Evolutionary conservation across 2,113 vertebrate species (phyloP).

Genomic region (Cyanoderma ruficeps): DNA sequence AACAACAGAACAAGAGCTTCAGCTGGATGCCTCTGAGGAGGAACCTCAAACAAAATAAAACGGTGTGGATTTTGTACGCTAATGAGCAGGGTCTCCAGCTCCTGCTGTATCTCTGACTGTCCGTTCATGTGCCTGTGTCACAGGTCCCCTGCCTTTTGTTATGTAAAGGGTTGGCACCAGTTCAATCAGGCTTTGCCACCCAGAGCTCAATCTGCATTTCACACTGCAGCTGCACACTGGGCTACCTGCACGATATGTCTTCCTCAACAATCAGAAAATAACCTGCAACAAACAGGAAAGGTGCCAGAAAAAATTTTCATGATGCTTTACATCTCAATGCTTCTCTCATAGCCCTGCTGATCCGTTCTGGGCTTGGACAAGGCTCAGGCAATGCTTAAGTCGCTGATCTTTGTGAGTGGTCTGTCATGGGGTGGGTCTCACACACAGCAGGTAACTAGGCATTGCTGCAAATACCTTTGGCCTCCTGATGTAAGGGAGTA

Average conservation of each 20-base stretch:
- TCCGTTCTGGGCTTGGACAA: background rate
- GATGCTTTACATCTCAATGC: accelerated
- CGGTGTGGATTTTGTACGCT: background rate
- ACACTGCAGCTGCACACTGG: background rate
- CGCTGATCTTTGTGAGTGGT: background rate
- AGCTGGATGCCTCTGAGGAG: background rate
- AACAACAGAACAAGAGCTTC: background rate
- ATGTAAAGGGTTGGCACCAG: background rate
- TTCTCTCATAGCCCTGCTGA: background rate
- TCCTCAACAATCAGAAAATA: background rate
- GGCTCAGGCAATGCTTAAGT: background rate
- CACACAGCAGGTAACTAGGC: background rate
- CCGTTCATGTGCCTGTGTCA: background rate
- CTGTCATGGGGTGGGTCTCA: background rate
- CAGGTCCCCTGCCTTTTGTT: background rate
- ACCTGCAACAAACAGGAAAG: background rate
- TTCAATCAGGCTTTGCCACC: background rate
- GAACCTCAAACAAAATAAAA: background rate
- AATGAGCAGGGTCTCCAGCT: background rate
- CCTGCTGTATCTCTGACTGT: background rate
- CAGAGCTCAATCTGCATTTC: background rate
- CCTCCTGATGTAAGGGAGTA: background rate
- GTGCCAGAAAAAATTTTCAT: background rate
- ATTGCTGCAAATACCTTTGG: background rate
- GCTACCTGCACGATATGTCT: background rate